Conservation (phyloP, 2,113 vertebrate genomes). For the Grus americana region DNA sequence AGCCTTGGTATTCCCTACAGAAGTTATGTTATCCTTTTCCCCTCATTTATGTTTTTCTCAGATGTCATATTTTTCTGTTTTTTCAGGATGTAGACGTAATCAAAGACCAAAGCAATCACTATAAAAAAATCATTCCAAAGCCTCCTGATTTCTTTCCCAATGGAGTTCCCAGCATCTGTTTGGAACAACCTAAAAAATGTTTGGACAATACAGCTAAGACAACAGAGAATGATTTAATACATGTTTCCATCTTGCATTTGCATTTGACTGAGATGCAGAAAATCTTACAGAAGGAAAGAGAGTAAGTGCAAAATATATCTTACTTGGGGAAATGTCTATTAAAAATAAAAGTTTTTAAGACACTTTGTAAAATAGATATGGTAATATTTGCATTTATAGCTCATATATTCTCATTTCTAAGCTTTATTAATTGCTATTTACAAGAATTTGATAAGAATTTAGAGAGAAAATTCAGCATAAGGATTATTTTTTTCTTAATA, state of each 20-base stretch:
- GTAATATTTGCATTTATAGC: not conserved
- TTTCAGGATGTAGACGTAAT: slow-evolving; percentile 39
- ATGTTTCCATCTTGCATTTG: slow-evolving; percentile 35
- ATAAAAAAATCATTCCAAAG: not conserved
- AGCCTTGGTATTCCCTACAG: not conserved
- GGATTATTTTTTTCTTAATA: not conserved
- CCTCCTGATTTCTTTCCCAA: not conserved
- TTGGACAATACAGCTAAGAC: not conserved
- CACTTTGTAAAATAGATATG: not conserved
- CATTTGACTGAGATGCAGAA: slow-evolving; percentile 64
- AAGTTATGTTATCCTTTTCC: not conserved
- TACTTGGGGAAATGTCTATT: not conserved
- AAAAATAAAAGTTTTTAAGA: not conserved
- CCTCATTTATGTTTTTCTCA: not conserved
- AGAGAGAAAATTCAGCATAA: not conserved
- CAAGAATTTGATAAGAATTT: not conserved
- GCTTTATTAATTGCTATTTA: not conserved
- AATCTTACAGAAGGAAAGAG: slow-evolving; percentile 70
- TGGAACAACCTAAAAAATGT: not conserved
- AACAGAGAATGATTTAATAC: not conserved
- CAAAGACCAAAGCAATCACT: not conserved
- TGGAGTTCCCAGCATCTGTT: not conserved
- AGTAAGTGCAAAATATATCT: slow-evolving; percentile 62
- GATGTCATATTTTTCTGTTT: not conserved
- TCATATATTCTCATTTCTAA: not conserved